These are phyloP conservation scores for Halictus rubicundus DNA, from an alignment of 1,140 invertebrate species.

Conservation along the genomic window DNA sequence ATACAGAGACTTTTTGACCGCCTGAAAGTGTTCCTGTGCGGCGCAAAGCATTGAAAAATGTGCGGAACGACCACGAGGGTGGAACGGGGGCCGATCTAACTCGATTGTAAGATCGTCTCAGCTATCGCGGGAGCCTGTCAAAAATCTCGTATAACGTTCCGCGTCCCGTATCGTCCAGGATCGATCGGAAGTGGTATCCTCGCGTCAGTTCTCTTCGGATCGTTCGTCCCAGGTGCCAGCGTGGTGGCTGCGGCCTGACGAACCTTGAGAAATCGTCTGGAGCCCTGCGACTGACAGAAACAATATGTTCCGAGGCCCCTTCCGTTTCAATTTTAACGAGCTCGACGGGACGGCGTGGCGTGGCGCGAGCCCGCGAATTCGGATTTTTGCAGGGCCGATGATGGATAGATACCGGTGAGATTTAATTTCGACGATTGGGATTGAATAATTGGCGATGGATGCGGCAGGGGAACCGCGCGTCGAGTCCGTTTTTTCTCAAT, in stretches of 20 bases:
- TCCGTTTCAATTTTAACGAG: constrained; percentile 50
- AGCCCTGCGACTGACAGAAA: constrained; percentile 39
- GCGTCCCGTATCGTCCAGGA: background rate
- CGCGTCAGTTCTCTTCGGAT: background rate
- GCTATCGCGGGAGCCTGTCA: background rate
- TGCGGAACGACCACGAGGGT: no score
- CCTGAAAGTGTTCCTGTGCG: no score
- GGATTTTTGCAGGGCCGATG: constrained; percentile 34
- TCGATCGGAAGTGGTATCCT: background rate
- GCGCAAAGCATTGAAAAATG: no score
- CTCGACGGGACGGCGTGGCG: constrained; percentile 39
- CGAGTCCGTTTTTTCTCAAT: background rate
- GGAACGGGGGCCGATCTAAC: no score
- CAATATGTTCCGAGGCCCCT: constrained; percentile 42
- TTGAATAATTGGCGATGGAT: constrained; percentile 32
- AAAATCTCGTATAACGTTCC: background rate
- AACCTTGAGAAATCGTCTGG: constrained; percentile 44
- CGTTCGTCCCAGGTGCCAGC: background rate
- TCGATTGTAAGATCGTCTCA: background rate
- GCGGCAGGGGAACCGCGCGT: no score
- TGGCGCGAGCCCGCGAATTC: constrained; percentile 27
- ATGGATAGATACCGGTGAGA: constrained; percentile 35
- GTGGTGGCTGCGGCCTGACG: constrained; percentile 32
- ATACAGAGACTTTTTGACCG: no score
- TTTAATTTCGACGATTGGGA: constrained; percentile 48